These are phyloP conservation scores for Clarias pachynema DNA, from an alignment of 2,797 vertebrate species.

Conservation along the genomic window DNA sequence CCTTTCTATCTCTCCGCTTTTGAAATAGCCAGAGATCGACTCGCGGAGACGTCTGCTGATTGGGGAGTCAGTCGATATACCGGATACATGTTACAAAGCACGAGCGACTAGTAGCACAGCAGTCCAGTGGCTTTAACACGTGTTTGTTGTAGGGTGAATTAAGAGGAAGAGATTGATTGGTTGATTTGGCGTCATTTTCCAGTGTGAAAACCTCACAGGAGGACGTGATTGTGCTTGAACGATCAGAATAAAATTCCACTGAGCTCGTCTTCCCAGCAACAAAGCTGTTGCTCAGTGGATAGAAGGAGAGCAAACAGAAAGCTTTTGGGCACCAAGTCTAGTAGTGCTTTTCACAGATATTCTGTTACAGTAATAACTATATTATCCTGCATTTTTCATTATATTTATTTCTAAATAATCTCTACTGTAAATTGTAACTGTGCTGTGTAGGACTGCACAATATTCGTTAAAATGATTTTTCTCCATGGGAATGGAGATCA, in stretches of 20 bases:
- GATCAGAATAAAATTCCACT: slow-evolving; percentile 3
- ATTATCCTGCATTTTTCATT: neutral
- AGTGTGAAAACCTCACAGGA: slow-evolving; percentile 22
- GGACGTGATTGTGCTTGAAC: slow-evolving; percentile 23
- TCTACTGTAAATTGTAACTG: neutral
- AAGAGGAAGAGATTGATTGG: slow-evolving; percentile 36
- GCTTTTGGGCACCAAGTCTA: neutral
- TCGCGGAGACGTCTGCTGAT: slow-evolving; percentile 20
- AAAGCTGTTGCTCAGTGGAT: neutral
- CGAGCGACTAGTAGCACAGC: slow-evolving; percentile 19
- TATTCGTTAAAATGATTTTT: too few relatives aligned
- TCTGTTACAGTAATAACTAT: neutral
- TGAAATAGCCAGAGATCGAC: slow-evolving; percentile 41
- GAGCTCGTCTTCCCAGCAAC: neutral
- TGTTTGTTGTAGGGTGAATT: slow-evolving; percentile 46
- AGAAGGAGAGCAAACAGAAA: neutral
- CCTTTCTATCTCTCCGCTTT: slow-evolving; percentile 38
- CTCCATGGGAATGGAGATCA: too few relatives aligned
- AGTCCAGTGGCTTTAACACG: slow-evolving; percentile 24
- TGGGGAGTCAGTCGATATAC: slow-evolving; percentile 40
- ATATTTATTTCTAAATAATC: neutral
- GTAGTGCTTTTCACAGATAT: neutral
- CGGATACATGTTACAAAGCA: slow-evolving; percentile 41
- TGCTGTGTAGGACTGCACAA: too few relatives aligned
- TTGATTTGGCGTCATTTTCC: slow-evolving; percentile 45